A percentile compares a stretch with the other conserved stretches of the same genome.
phyloP scores from a whole-genome alignment of 2,888 invertebrate genomes.

The Idaea straminata region DNA sequence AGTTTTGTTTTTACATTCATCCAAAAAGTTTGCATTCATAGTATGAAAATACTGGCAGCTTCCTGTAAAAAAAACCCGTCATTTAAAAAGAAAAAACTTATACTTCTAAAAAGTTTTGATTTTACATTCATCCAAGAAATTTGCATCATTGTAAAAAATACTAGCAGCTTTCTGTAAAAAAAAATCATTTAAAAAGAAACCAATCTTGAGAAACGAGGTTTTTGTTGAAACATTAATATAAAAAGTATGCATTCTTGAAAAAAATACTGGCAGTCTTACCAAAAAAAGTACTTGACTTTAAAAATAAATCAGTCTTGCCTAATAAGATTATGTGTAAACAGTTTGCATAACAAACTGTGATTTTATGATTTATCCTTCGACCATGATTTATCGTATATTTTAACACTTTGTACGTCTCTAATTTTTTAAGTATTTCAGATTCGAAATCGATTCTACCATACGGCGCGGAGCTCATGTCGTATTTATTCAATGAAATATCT shows the following conservation, averaged over 20 bases:
- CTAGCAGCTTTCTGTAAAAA: not conserved
- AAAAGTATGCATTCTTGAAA: too few species aligned
- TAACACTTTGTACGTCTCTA: not conserved
- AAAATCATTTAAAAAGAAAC: not conserved
- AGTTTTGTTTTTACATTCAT: not conserved
- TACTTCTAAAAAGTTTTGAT: not conserved
- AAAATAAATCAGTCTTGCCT: not conserved
- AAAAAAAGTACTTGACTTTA: not conserved
- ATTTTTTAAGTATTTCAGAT: conserved; percentile 41
- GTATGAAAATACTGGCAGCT: not conserved
- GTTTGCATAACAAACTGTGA: not conserved
- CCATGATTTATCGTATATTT: too few species aligned
- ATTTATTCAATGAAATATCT: conserved; percentile 82
- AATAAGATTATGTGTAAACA: not conserved
- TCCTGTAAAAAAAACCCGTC: not conserved
- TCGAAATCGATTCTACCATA: conserved; percentile 46
- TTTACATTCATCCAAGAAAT: not conserved
- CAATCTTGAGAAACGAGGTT: not conserved
- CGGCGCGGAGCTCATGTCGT: conserved; percentile 83
- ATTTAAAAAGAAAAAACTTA: not conserved
- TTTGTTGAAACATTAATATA: too few species aligned
- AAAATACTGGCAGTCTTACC: too few species aligned
- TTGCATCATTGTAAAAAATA: not conserved
- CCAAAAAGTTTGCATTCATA: not conserved
- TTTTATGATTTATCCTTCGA: not conserved